phyloP scores from a whole-genome alignment of 2,888 invertebrate genomes.

The Clepsis dumicolana region DNA sequence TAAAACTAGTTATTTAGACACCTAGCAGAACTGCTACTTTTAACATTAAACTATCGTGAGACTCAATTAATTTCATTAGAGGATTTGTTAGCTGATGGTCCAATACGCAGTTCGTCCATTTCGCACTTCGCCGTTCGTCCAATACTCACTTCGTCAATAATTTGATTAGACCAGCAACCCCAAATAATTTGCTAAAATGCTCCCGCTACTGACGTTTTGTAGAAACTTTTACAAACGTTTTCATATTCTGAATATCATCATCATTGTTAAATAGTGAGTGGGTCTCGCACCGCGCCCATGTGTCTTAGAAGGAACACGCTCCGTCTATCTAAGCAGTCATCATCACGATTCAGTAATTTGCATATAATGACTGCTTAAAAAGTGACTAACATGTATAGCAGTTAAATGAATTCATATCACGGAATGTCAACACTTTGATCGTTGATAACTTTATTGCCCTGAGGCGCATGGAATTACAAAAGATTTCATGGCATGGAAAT shows the following conservation, averaged over 20 bases:
- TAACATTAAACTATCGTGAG: no score
- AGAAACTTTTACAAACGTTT: not conserved
- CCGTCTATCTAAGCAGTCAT: slow-evolving; percentile 66
- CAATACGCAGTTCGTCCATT: no score
- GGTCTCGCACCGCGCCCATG: slow-evolving; percentile 14
- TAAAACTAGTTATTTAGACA: no score
- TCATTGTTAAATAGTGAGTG: slow-evolving; percentile 11
- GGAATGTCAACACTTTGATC: slow-evolving; percentile 71
- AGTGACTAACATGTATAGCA: slow-evolving; percentile 67
- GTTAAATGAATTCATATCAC: slow-evolving; percentile 66
- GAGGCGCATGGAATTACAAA: slow-evolving; percentile 16
- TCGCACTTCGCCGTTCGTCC: no score
- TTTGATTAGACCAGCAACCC: no score
- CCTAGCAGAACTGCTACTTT: no score
- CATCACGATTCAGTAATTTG: slow-evolving; percentile 73
- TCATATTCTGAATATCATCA: not conserved
- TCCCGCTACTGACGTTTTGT: no score
- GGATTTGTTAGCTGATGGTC: no score
- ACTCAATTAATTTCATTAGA: no score
- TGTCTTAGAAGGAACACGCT: slow-evolving; percentile 57
- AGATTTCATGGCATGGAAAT: slow-evolving; percentile 11
- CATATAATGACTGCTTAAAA: slow-evolving; percentile 80
- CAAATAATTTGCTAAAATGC: no score
- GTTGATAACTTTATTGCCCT: slow-evolving; percentile 62
- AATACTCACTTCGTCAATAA: no score